Percentiles rank a stretch among this genome's conserved stretches.
These are phyloP conservation scores for Galerucella nymphaeae DNA, from an alignment of 2,888 invertebrate species.

Conservation along the genomic window DNA sequence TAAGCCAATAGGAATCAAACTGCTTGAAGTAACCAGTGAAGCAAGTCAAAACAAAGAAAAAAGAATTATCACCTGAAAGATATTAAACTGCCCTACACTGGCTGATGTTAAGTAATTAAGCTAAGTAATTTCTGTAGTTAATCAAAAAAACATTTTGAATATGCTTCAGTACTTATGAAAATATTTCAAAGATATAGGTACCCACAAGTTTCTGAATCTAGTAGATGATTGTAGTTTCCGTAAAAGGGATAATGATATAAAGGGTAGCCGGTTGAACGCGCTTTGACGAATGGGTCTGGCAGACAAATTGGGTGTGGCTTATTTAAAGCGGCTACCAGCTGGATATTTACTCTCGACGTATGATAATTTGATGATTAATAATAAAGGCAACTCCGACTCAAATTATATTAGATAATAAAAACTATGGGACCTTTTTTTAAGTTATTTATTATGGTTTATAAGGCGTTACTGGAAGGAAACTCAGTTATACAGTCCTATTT, in stretches of 20 bases:
- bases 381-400: background rate
- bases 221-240: background rate
- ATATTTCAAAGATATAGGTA: background rate
- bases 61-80: no score
- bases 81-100: no score
- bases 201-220: background rate
- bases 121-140: no score
- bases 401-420: background rate
- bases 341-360: background rate
- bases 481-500: background rate
- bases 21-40: no score
- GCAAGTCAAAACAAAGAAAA: no score
- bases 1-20: no score
- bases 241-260: background rate
- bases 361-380: background rate
- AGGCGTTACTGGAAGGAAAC: background rate
- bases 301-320: background rate
- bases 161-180: background rate
- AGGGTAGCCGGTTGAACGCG: background rate
- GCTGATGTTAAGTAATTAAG: no score
- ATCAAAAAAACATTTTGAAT: no score
- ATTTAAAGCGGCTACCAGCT: background rate
- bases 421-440: background rate
- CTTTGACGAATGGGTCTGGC: background rate
- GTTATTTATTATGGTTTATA: background rate